Base-by-base conservation (phyloP, 2,797 vertebrate species). In the Scyliorhinus canicula region DNA sequence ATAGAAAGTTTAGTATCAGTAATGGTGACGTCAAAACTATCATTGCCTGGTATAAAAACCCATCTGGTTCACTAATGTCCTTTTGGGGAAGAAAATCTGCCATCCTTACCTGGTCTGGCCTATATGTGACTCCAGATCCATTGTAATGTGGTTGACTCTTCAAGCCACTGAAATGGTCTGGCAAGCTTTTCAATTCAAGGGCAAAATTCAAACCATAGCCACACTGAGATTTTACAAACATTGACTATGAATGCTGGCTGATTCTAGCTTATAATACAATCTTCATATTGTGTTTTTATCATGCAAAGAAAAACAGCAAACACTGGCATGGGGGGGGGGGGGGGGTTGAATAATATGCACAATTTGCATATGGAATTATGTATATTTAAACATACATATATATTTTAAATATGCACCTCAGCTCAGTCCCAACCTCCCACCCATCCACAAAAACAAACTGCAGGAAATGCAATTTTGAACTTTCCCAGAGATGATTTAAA, bases 391-490 rank as follows among this genome's bases (percentile, higher is more conserved):
- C 14, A 50, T 57, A 44, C 24, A 31, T 40, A 26, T 84, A 4
- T 60, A 4, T 63, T 7, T 7, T 16, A 88, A 57, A 60, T 60
- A 35, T 40, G 35, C 6, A 60, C 16, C 55, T 60, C 35, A 60
- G 6, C 86, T 63, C 86, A 60, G 6, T 90, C 11, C 57, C 21
- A 91, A 40, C 19, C n/a, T 88, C 21, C 55, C 19, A 71, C 50
- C 31, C 47, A 52, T 5, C 4, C 47, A 94, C 47, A n/a, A 52
- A 71, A 71, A 94, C 74, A 19, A 26, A 94, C 44, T 35, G 9
- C 28, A 93, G 40, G 44, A 93, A 50, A 94, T 52, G 16, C 88
- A 91, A 91, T 91, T 91, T 91, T 60, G n/a, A 91, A 60, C n/a
- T 1, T 8, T 44, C 60, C 88, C 8, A 47, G 31, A 44, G 88